Base-by-base conservation (phyloP, 2,113 vertebrate species). In the Amphiprion percula region DNA sequence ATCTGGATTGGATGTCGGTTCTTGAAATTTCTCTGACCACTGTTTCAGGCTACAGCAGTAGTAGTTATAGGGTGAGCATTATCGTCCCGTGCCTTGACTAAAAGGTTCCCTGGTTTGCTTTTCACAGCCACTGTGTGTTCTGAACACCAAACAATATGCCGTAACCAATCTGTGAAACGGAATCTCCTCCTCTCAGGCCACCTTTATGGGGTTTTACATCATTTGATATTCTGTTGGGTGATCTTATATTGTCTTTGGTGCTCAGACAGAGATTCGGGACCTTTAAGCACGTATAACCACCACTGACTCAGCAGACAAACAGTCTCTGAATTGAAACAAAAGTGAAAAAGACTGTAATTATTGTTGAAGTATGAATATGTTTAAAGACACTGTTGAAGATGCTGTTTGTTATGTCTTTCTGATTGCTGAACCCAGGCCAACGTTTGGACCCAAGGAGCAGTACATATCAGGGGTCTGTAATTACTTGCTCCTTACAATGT, bases 301-400 rank as follows among this genome's bases (percentile, higher is more conserved):
- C 90, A 87, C 86, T 92, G 87, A 80, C 80, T 78, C 59, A 68
- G 66, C 79, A 77, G 76, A 88, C 68, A 70, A 62, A 68, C 41
- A 66, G 56, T 80, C 67, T 83, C 78, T 78, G 81, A 81, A 66
- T 61, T 50, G 41, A 68, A 61, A 79, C 56, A 63, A 76, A 85
- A 67, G 76, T 85, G 79, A 79, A 77, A 86, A 88, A 84, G 80
- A 88, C 82, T 92, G 87, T 93, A 89, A 89, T 88, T 87, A 83
- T 86, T 92, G 74, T 88, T 91, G 84, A 90, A 89, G 84, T 83
- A 88, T 92, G 74, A 91, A 90, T 87, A 90, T 91, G 84, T 93
- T 90, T 90, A 62, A 95, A 91, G 84, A 94, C 95, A 95, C 94
- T 95, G 95, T 92, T 77, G 72, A 90, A 91, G 82, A 93, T 93